phyloP scores from a whole-genome alignment of 2,113 vertebrate genomes.

The Atherinomorus stipes region DNA sequence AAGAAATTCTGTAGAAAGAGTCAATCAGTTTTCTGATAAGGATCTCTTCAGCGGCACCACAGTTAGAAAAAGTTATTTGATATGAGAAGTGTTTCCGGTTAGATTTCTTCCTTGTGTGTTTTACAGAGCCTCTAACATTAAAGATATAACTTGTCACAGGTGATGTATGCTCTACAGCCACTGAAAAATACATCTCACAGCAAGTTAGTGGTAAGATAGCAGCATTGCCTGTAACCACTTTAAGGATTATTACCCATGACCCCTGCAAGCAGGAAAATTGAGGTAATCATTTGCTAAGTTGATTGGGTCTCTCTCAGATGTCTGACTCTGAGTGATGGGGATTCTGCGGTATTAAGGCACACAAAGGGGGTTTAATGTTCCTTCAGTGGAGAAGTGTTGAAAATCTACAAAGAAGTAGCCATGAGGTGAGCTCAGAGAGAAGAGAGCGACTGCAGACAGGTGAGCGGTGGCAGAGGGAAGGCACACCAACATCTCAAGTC shows the following conservation, averaged over 20 bases:
- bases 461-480: constrained; percentile 54
- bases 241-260: constrained; percentile 34
- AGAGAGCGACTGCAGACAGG: constrained; percentile 43
- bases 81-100: constrained; percentile 6
- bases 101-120: background rate
- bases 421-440: constrained; percentile 35
- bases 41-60: background rate
- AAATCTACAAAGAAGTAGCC: constrained; percentile 58
- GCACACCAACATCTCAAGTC: constrained; percentile 68
- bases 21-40: constrained; percentile 33
- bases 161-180: background rate
- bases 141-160: background rate
- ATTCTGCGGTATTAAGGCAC: constrained; percentile 67
- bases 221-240: constrained; percentile 17
- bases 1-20: constrained; percentile 17
- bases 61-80: constrained; percentile 21
- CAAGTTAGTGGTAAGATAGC: constrained; percentile 14
- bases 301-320: constrained; percentile 71
- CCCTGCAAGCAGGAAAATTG: constrained; percentile 31
- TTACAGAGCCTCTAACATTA: background rate
- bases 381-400: constrained; percentile 62
- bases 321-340: constrained; percentile 61
- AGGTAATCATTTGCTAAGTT: constrained; percentile 58
- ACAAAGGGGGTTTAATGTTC: constrained; percentile 77
- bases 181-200: constrained; percentile 5